Evolutionary conservation across 2,797 vertebrate genomes (phyloP).

Genomic region (Onychomys leucogaster): DNA sequence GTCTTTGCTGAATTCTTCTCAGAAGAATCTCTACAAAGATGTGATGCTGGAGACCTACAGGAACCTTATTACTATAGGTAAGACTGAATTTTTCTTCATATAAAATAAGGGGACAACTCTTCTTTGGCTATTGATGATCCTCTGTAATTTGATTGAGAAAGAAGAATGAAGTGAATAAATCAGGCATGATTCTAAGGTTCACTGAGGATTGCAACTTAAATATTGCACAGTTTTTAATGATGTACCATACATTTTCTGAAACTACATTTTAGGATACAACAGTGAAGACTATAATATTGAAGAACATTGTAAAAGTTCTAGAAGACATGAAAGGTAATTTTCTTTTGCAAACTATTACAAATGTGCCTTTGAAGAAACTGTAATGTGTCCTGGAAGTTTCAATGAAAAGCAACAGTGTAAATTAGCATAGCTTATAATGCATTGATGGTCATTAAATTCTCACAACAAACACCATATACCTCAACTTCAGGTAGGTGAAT

Average conservation of each 20-base stretch:
- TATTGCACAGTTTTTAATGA: neutral
- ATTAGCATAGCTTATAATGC: neutral
- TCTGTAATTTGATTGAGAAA: too few species aligned
- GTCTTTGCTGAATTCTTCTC: too few species aligned
- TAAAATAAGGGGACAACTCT: too few species aligned
- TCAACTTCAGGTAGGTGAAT: neutral
- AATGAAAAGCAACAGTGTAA: neutral
- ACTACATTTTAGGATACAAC: neutral
- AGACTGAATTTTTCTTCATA: too few species aligned
- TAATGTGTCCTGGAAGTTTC: neutral
- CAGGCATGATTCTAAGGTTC: too few species aligned
- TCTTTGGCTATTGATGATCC: too few species aligned
- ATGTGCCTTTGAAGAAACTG: neutral
- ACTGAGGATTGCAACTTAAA: too few species aligned
- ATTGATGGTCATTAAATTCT: neutral
- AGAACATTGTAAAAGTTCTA: neutral
- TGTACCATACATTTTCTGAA: neutral
- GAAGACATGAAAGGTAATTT: neutral
- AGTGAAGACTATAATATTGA: neutral
- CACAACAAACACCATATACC: neutral
- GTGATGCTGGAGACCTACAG: too few species aligned
- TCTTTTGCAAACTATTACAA: neutral
- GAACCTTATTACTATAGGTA: too few species aligned
- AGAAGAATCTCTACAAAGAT: too few species aligned
- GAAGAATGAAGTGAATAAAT: too few species aligned